phyloP scores from a whole-genome alignment of 30 jellyfish, hydroid and myxozoan species.

The Cassiopea andromeda region DNA sequence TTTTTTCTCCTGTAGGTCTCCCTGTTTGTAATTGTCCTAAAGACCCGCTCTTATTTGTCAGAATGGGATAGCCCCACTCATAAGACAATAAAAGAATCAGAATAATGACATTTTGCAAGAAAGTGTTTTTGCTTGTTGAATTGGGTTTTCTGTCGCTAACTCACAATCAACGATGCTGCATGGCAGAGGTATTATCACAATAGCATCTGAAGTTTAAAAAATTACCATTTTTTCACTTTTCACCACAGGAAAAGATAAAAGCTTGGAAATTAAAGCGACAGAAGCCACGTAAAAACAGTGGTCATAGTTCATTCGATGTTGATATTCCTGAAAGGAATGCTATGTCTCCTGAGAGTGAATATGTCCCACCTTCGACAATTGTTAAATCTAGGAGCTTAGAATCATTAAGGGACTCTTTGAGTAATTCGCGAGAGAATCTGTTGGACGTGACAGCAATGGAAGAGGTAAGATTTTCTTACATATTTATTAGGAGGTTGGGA shows the following conservation, averaged over 20 bases:
- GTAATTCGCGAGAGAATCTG: slow-evolving; percentile 56
- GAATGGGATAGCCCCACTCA: no score
- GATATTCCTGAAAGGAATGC: slow-evolving; percentile 47
- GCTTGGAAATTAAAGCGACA: slow-evolving; percentile 66
- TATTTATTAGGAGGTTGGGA: no score
- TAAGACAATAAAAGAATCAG: no score
- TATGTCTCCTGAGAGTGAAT: slow-evolving; percentile 39
- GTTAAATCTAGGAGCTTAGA: slow-evolving; percentile 91
- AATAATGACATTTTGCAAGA: no score
- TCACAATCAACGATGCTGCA: no score
- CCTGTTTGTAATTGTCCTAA: no score
- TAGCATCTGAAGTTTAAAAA: background rate
- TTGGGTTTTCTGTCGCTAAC: no score
- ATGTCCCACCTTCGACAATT: slow-evolving; percentile 57
- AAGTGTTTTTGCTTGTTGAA: no score
- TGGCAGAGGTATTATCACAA: background rate
- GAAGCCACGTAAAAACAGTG: slow-evolving; percentile 70
- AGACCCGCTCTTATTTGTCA: no score
- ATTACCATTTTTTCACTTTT: background rate
- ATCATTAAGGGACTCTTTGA: slow-evolving; percentile 78
- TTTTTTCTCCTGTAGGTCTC: no score
- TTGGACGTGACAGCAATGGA: slow-evolving; percentile 4
- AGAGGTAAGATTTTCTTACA: slow-evolving; percentile 3
- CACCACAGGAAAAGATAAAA: slow-evolving; percentile 72
- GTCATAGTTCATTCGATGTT: slow-evolving; percentile 40